Base-by-base conservation (phyloP, 2,888 invertebrate genomes). In the Macrosoma leucophasiata region DNA sequence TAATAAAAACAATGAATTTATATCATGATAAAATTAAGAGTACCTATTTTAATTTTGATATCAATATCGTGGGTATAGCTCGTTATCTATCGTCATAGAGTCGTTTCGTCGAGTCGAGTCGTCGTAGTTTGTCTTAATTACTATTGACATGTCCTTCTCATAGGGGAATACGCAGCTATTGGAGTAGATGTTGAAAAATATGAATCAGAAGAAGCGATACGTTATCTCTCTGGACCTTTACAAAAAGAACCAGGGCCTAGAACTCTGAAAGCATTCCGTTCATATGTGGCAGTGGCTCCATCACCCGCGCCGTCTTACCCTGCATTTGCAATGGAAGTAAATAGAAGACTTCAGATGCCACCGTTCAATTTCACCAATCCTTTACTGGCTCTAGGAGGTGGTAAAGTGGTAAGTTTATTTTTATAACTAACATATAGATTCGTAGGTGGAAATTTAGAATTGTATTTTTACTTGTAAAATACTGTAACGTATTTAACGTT, bases 121-220 rank as follows among this genome's bases (percentile, higher is more conserved):
- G n/a, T n/a, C n/a, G n/a, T n/a, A n/a, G n/a, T n/a, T n/a, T n/a
- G n/a, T n/a, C n/a, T n/a, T n/a, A n/a, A n/a, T n/a, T n/a, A n/a
- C n/a, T n/a, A n/a, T n/a, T n/a, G n/a, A n/a, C n/a, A n/a, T n/a
- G n/a, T n/a, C n/a, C n/a, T n/a, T n/a, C 41, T 55, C 54, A 17
- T 70, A 92, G 94, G 96, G n/a, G 94, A 96, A 63, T 97, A 97
- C 65, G 96, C 95, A 64, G 96, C 95, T 1, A 91, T 97, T 12
- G 97, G 97, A 3, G 93, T 97, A 4, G 94, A 95, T 59, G 90
- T 95, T 8, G 94, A 95, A 50, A 93, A 95, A 55, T 97, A 96
- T 72, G 93, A 95, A 56, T 77, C 88, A 2, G 85, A 88, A 12
- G 88, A 90, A 37, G 94, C 96, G 0, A 87, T 89, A 27, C 90